phyloP scores from a whole-genome alignment of 2,797 vertebrate genomes.

The Schizothorax lantsangensis region DNA sequence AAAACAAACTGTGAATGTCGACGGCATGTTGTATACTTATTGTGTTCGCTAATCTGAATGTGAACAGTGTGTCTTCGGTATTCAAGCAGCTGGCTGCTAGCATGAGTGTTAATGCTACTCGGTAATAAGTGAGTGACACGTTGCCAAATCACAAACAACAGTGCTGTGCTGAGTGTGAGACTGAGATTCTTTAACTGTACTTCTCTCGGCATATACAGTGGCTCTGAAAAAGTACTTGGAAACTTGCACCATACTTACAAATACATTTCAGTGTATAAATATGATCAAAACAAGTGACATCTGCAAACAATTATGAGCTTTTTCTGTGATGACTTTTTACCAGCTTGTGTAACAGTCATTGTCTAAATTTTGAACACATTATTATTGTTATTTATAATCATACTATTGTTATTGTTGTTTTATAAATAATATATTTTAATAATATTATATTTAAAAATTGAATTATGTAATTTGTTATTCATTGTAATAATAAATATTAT shows the following conservation, averaged over 20 bases:
- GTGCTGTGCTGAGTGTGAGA: not conserved
- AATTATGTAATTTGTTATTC: not conserved
- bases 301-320: not conserved
- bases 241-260: not conserved
- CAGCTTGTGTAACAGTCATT: not conserved
- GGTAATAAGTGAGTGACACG: not conserved
- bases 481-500: not conserved
- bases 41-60: conserved; percentile 17
- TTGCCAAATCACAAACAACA: conserved; percentile 7
- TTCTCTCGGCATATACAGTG: not conserved
- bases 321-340: not conserved
- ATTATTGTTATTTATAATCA: not conserved
- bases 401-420: not conserved
- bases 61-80: not conserved
- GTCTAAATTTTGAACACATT: not conserved
- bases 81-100: conserved; percentile 10
- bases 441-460: not conserved
- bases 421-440: not conserved
- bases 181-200: not conserved
- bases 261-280: not conserved
- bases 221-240: not conserved
- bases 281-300: not conserved
- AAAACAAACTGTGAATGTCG: conserved; percentile 12
- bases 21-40: not conserved
- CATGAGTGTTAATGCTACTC: not conserved